These are phyloP conservation scores for Rhea americana DNA, from an alignment of 2,113 vertebrate genomes.

Conservation along the genomic window DNA sequence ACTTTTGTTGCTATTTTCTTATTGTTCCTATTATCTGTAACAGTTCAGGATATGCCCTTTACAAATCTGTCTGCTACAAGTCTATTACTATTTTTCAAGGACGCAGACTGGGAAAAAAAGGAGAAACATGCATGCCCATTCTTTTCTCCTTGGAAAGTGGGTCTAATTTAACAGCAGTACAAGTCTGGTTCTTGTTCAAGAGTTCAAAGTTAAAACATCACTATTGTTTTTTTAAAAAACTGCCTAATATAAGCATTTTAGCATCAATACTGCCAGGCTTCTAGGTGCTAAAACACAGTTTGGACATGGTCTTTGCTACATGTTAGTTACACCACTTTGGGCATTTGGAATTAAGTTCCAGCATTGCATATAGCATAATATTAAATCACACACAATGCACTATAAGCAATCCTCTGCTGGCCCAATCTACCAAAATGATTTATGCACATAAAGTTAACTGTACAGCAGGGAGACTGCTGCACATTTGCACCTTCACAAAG, in stretches of 20 bases:
- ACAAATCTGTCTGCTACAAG: background rate
- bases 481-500: slow-evolving; percentile 54
- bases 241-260: background rate
- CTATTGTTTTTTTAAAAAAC: background rate
- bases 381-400: slow-evolving; percentile 55
- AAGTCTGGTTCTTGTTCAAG: background rate
- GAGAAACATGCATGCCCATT: background rate
- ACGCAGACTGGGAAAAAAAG: background rate
- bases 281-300: background rate
- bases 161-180: background rate
- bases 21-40: background rate
- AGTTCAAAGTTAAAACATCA: background rate
- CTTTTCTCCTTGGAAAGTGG: background rate
- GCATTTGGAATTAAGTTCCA: slow-evolving; percentile 50
- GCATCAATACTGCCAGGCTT: background rate
- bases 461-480: slow-evolving; percentile 44
- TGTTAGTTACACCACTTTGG: background rate
- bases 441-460: slow-evolving; percentile 56
- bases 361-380: slow-evolving; percentile 6
- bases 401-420: slow-evolving; percentile 56
- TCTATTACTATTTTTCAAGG: background rate
- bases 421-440: slow-evolving; percentile 65
- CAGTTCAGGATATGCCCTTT: background rate
- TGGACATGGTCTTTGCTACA: slow-evolving; percentile 4
- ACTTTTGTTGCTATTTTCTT: background rate